A percentile compares a stretch with the other conserved stretches of the same genome.
Evolutionary conservation across 2,888 invertebrate species (phyloP).

Genomic region (Cordilura impudica): DNA sequence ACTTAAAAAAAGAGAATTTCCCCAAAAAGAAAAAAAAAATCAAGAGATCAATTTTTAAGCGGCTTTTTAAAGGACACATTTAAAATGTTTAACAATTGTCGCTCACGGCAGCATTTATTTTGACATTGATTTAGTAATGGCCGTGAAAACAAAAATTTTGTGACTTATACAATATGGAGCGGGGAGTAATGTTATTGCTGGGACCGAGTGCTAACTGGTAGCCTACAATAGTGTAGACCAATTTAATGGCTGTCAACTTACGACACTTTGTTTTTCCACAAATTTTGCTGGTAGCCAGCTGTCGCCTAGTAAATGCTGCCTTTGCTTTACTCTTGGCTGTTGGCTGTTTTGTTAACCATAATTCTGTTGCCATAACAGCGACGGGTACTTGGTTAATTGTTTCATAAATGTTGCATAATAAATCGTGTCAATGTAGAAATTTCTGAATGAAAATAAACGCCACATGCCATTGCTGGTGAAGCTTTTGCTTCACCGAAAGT

Average conservation of each 20-base stretch:
- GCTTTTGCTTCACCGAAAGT: not conserved
- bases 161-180: not conserved
- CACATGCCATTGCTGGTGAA: conserved; percentile 16
- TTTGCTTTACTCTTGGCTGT: not conserved
- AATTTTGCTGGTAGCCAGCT: conserved; percentile 45
- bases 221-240: conserved; percentile 18
- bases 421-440: conserved; percentile 63
- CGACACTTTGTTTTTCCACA: conserved; percentile 56
- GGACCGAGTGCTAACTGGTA: not conserved
- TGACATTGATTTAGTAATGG: conserved; percentile 43
- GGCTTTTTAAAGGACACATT: not conserved
- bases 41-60: not conserved
- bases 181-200: not conserved
- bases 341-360: conserved; percentile 21
- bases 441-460: conserved; percentile 17
- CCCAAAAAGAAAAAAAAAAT: not conserved
- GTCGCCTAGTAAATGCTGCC: too few relatives aligned
- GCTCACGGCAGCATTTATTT: conserved; percentile 17
- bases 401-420: conserved; percentile 65
- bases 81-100: conserved; percentile 8
- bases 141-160: conserved; percentile 12
- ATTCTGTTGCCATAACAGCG: not conserved
- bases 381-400: conserved; percentile 63
- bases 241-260: conserved; percentile 49
- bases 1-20: conserved; percentile 5